Percentiles rank a stretch among this genome's conserved stretches.
Evolutionary conservation across 2,113 vertebrate genomes (phyloP).

Genomic region (Callorhinus ursinus): DNA sequence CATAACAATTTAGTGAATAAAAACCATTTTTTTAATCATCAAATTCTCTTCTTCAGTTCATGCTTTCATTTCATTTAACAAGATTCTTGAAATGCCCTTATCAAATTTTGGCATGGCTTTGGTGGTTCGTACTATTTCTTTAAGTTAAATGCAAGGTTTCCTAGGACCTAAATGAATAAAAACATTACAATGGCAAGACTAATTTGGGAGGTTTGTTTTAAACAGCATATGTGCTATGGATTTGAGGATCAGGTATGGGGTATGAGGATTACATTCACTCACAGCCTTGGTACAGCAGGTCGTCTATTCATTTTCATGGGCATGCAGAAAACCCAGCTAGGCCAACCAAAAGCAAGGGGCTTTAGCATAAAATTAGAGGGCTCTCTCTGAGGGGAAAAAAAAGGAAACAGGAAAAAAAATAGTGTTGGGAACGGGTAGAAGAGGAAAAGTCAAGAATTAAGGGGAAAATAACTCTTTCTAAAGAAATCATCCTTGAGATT

Average conservation of each 20-base stretch:
- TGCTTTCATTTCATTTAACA: neutral
- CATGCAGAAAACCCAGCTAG: neutral
- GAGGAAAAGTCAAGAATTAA: neutral
- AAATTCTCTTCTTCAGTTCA: neutral
- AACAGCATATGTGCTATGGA: neutral
- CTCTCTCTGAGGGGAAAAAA: neutral
- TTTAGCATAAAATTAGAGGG: neutral
- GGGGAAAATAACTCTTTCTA: neutral
- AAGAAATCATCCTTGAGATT: neutral
- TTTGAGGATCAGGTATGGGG: neutral
- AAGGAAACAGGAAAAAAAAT: neutral
- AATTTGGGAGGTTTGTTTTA: neutral
- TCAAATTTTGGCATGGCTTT: neutral
- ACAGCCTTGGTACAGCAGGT: neutral
- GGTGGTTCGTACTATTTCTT: neutral
- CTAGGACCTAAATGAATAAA: neutral
- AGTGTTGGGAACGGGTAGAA: neutral
- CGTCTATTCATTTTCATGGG: neutral
- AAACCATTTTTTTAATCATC: neutral
- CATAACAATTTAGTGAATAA: slow-evolving; percentile 6
- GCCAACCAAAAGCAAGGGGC: neutral
- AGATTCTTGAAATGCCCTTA: neutral
- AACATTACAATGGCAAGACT: neutral
- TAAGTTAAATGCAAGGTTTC: neutral
- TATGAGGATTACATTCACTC: neutral